phyloP scores from a whole-genome alignment of 2,113 vertebrate genomes.

The Numenius arquata region DNA sequence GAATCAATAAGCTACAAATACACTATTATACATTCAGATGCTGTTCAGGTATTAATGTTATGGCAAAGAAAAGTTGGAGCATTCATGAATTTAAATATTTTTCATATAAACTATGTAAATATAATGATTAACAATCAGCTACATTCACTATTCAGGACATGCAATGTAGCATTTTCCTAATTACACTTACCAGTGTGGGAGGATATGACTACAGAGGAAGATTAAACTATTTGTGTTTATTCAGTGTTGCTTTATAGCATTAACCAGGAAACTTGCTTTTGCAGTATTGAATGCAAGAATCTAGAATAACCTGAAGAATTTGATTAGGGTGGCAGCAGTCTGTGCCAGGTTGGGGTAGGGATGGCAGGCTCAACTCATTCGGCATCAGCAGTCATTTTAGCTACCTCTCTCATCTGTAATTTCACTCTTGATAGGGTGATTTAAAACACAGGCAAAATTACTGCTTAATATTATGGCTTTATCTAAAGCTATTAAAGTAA shows the following conservation, averaged over 20 bases:
- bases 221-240: conserved; percentile 76
- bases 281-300: conserved; percentile 9
- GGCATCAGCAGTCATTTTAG: conserved; percentile 51
- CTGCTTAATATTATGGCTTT: conserved; percentile 56
- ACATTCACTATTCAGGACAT: conserved; percentile 56
- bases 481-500: background rate
- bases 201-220: conserved; percentile 59
- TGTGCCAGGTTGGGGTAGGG: conserved; percentile 10
- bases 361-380: conserved; percentile 35
- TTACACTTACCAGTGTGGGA: conserved; percentile 64
- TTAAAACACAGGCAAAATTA: conserved; percentile 66
- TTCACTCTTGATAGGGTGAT: conserved; percentile 44
- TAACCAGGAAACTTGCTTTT: conserved; percentile 51
- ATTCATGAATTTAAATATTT: conserved; percentile 71
- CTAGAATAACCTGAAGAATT: conserved; percentile 40
- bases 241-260: conserved; percentile 61
- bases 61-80: conserved; percentile 46
- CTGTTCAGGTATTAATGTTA: conserved; percentile 56
- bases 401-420: conserved; percentile 24
- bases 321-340: conserved; percentile 13
- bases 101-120: conserved; percentile 71
- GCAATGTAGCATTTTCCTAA: conserved; percentile 72
- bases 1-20: conserved; percentile 6
- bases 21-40: conserved; percentile 13
- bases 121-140: conserved; percentile 71